Evolutionary conservation across 2,797 vertebrate genomes (phyloP), one percentile per base, ranked within the genome.

Genomic region (Anisognathus igniventris): DNA sequence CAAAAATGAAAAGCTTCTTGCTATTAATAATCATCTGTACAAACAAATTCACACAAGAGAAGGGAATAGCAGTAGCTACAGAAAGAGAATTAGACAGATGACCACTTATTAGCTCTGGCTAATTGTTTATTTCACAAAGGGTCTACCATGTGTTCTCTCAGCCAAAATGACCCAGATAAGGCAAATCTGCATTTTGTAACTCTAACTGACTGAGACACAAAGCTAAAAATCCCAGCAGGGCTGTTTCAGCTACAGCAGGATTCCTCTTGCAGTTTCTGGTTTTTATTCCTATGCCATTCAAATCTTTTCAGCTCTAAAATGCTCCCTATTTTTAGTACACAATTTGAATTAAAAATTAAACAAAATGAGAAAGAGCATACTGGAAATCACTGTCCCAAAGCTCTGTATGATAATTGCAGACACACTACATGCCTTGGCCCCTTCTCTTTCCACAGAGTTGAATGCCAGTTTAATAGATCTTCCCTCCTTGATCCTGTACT

Each of bases 271-370:
- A 88, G 33, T 80, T 91, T 92, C 76, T 91, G 89, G 1, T 35
- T 95, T 93, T 88, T 51, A 90, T 82, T 90, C 66, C 33, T 66
- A 56, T 57, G 78, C 58, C 70, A 73, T 84, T 95, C 87, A 50
- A 58, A 90, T 86, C 27, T 87, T 93, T 88, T 79, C 83, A 86
- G 75, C 58, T 85, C 68, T 35, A 71, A 95, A 95, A 91, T 88
- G 53, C 56, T 95, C 33, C 54, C 91, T 96, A 95, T 95, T 96
- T 97, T 95, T 95, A 96, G 95, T 47, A 81, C 61, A 72, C 45
- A 77, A 94, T 93, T 91, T 93, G 74, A 92, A 95, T 94, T 95
- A 92, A 97, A 95, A 95, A 94, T 95, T 92, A 86, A 97, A 92
- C 85, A 91, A 92, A 94, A 92, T 77, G 54, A 76, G 82, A 94